Evolutionary conservation across 2,888 invertebrate genomes (phyloP), one percentile per base, ranked within the genome.

Genomic region (Ormyrus thymus): DNA sequence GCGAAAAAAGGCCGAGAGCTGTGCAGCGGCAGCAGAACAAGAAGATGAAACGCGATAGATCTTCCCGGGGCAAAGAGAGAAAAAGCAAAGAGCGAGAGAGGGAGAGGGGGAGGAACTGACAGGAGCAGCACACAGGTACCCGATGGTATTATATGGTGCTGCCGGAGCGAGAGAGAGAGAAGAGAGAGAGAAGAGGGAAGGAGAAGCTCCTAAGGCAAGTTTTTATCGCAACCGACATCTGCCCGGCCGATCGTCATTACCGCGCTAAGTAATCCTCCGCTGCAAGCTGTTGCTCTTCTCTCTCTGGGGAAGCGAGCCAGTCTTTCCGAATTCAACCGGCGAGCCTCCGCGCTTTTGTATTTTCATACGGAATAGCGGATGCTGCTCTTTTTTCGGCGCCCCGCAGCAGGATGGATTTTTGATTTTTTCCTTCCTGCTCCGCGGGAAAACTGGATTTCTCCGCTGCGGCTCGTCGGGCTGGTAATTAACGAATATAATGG

Each of bases 211-310:
- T 70, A 82, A 86, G 85, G 85, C 87, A 84, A 87, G 87, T 89
- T 89, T 89, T 89, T 89, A 89, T 89, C 88, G 83, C 82, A 82
- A 82, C 86, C 85, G 87, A 88, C 89, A 89, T 89, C 88, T 88
- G 87, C 86, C 50, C 86, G 7, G 84, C 85, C 85, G 86, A 87
- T 87, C 88, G 87, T 89, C 89, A 89, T 89, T 89, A 89, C 88
- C 85, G 86, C 83, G 86, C 87, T 88, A 88, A 87, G 75, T 77
- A 80, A 78, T 87, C 86, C 86, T 81, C 84, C 83, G 29, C 29
- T 29, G 7, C 51, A 13, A 15, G 53, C 55, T 62, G 29, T 29
- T 29, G 55, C 62, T n/a, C 45, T 56, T 70, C 53, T 61, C 71
- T 56, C 66, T 71, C 61, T 51, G 48, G 53, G 65, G 58, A 66